Evolutionary conservation across 2,888 invertebrate genomes (phyloP), one percentile per base, ranked within the genome.

Genomic region (Helicoverpa assulta): DNA sequence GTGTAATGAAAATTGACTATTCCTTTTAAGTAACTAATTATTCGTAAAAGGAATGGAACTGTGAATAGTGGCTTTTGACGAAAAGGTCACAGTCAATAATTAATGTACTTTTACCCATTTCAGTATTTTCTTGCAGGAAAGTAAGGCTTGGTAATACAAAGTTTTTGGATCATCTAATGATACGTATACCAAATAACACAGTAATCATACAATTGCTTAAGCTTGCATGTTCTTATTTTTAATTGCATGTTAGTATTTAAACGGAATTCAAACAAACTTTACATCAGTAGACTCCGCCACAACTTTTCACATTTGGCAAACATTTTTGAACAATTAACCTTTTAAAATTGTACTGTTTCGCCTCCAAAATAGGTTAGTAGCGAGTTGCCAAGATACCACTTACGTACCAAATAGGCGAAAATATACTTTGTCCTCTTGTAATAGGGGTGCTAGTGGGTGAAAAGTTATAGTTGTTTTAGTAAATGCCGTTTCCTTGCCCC

Each of bases 251-350:
- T 59, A 26, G 52, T 50, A 70, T 76, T 75, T 50, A n/a, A 43
- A 43, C 18, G 2, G 21, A 76, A 70, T 76, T 79, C 75, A 79
- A 78, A 81, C 70, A 69, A 60, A 83, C 61, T 73, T 70, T 73
- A 56, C 67, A 54, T 70, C 64, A 67, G 57, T 73, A 53, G 78
- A 73, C 85, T 85, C 83, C 73, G 64, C 76, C 67, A 54, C 78
- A 90, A 90, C 86, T 90, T 89, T 84, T 75, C 84, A 86, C 89
- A 90, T 87, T 88, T 88, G 86, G 86, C 88, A 86, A 86, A 84
- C 85, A 86, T 88, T 86, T 90, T 89, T 88, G 84, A 65, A 82
- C 86, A 86, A 90, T 89, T 88, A 88, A 87, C 86, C 87, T 86
- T 86, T 87, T 84, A 86, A 87, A 88, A 85, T 84, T 82, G 80